Base-by-base conservation (phyloP, 2,888 invertebrate species). In the Lepidocyrtinus sp. region DNA sequence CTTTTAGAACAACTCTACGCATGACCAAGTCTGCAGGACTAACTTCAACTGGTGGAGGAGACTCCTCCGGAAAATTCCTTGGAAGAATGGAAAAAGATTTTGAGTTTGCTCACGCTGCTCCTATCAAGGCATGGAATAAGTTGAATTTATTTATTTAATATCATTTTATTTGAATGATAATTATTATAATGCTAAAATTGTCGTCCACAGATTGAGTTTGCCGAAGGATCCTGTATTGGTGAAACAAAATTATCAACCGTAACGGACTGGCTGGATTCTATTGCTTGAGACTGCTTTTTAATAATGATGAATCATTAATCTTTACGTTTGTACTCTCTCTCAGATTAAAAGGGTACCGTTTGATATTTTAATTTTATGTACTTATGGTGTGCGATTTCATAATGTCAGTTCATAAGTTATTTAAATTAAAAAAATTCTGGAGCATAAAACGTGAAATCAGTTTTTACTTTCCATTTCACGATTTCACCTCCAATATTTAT, bases 61-160 rank as follows among this genome's bases (percentile, higher is more conserved):
- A 24, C 9, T 59, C 77, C 5, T 45, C 77, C 1, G 68, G 74
- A 26, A 89, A 89, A 61, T 88, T 90, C 2, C 90, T 97, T 26
- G 96, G 96, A 19, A 94, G 93, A 87, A 89, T 90, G 1, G 94
- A 94, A 71, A 94, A 93, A 87, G 94, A 95, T 87, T 97, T 98
- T 89, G 93, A 94, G 87, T 97, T 97, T 88, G 90, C 92, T 0
- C 94, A 95, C 86, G 89, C 96, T 12, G 89, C 87, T 69, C 88
- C 91, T 24, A 90, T 92, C 73, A 92, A 92, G 82, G 92, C 97
- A 12, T 15, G 3, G 1, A 7, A 59, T 22, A 21, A 59, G 17
- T 63, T 88, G 89, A 21, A 90, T 90, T 61, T 27, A 5, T 64
- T 2, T 9, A 50, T 19, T 5, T 7, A 61, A 19, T 26, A 3